Conservation (phyloP, 2,113 vertebrate species). For the Mellivora capensis region DNA sequence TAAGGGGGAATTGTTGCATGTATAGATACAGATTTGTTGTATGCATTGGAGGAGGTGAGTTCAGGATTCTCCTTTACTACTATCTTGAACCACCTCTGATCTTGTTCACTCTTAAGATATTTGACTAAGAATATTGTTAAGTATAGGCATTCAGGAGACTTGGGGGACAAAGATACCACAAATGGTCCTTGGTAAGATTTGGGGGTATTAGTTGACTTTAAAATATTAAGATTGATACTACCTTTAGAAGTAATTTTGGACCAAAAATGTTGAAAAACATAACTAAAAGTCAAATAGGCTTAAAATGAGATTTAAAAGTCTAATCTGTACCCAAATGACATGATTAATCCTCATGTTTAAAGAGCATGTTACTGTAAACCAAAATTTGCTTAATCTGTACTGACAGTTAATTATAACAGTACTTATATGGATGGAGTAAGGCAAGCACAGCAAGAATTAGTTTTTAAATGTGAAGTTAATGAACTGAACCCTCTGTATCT, state of each 20-base stretch:
- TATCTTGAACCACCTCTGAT: neutral
- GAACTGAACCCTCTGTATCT: slow-evolving; percentile 54
- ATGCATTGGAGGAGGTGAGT: neutral
- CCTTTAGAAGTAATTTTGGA: slow-evolving; percentile 29
- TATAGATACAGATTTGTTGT: neutral
- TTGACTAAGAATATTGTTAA: neutral
- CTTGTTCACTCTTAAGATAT: neutral
- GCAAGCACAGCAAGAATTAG: slow-evolving; percentile 47
- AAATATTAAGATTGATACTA: slow-evolving; percentile 5
- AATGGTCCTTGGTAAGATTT: slow-evolving; percentile 25
- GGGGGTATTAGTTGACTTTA: slow-evolving; percentile 13
- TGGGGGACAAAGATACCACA: neutral
- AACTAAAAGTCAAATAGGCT: slow-evolving; percentile 48
- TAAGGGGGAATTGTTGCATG: neutral
- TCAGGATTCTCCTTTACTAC: neutral
- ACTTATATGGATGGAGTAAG: slow-evolving; percentile 37
- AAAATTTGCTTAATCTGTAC: slow-evolving; percentile 59
- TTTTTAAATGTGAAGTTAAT: slow-evolving; percentile 69
- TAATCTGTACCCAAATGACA: slow-evolving; percentile 55
- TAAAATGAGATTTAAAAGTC: slow-evolving; percentile 63
- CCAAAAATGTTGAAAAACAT: slow-evolving; percentile 33
- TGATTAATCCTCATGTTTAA: slow-evolving; percentile 58
- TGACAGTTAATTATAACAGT: slow-evolving; percentile 66
- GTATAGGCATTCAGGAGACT: neutral
- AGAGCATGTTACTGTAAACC: slow-evolving; percentile 54